Percentiles rank a stretch among this genome's conserved stretches.
Conservation (phyloP, 2,888 invertebrate species). For the Amitus sp. region DNA sequence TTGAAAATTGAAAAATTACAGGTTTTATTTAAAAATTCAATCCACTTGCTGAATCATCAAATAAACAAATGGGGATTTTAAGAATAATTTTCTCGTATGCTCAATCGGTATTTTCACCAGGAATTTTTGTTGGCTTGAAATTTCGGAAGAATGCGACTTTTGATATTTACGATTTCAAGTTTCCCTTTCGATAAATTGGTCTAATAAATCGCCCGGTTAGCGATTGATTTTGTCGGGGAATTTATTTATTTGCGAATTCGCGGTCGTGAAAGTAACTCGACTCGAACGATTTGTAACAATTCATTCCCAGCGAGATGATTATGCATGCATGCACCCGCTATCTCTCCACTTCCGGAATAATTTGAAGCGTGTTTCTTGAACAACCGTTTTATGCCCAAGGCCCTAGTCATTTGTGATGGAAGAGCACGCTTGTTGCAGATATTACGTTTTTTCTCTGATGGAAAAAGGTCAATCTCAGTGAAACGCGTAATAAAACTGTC, state of each 20-base stretch:
- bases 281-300: not conserved
- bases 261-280: constrained; percentile 2
- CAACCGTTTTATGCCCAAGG: constrained; percentile 24
- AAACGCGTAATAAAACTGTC: not conserved
- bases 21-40: too few species aligned
- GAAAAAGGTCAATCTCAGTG: not conserved
- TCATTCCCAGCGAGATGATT: not conserved
- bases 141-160: too few species aligned
- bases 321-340: constrained; percentile 24
- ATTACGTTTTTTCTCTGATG: not conserved
- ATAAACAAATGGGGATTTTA: too few species aligned
- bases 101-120: too few species aligned
- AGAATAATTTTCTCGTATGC: too few species aligned
- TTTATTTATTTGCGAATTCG: not conserved
- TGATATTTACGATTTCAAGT: too few species aligned
- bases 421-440: not conserved
- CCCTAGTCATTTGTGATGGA: constrained; percentile 2
- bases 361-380: constrained; percentile 20
- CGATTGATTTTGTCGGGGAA: too few species aligned
- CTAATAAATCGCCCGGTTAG: too few species aligned
- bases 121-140: too few species aligned
- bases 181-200: too few species aligned
- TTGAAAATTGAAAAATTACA: too few species aligned
- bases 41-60: too few species aligned
- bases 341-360: constrained; percentile 29